Conservation (phyloP, 2,888 invertebrate species). For the Camptogramma bilineatum region DNA sequence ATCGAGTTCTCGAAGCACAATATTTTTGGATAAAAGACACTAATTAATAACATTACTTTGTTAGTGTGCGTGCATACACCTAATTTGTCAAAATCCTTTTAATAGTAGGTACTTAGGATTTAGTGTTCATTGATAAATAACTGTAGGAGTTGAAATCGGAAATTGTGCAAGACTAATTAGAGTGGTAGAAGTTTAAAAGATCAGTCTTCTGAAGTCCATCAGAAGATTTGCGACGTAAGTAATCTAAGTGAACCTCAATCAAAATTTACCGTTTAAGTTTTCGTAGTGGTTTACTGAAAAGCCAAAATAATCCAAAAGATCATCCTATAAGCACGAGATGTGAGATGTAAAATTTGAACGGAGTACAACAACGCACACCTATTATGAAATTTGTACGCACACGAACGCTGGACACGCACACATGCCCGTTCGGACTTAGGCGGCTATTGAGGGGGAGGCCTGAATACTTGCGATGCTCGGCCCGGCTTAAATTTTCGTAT, state of each 20-base stretch:
- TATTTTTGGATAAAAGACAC: background rate
- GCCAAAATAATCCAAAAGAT: conserved; percentile 35
- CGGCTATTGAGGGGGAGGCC: conserved; percentile 66
- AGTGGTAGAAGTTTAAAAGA: too few species aligned
- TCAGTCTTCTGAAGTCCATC: too few species aligned
- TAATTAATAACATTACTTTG: background rate
- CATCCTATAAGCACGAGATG: conserved; percentile 73
- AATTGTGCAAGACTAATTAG: too few species aligned
- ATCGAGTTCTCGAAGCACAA: background rate
- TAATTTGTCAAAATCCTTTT: too few species aligned
- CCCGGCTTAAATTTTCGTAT: conserved; percentile 81
- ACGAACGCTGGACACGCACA: conserved; percentile 58
- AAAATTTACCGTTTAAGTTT: too few species aligned
- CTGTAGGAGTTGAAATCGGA: too few species aligned
- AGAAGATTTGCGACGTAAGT: too few species aligned
- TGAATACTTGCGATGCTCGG: conserved; percentile 74
- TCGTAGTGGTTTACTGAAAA: background rate
- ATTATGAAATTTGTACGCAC: conserved; percentile 80
- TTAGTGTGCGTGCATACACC: background rate
- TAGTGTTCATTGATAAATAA: too few species aligned
- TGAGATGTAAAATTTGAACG: conserved; percentile 84
- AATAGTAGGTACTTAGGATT: too few species aligned
- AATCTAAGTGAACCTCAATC: too few species aligned
- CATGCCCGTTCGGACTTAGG: conserved; percentile 70
- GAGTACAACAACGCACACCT: conserved; percentile 78